Evolutionary conservation across 2,113 vertebrate genomes (phyloP).

Genomic region (Anhinga anhinga): DNA sequence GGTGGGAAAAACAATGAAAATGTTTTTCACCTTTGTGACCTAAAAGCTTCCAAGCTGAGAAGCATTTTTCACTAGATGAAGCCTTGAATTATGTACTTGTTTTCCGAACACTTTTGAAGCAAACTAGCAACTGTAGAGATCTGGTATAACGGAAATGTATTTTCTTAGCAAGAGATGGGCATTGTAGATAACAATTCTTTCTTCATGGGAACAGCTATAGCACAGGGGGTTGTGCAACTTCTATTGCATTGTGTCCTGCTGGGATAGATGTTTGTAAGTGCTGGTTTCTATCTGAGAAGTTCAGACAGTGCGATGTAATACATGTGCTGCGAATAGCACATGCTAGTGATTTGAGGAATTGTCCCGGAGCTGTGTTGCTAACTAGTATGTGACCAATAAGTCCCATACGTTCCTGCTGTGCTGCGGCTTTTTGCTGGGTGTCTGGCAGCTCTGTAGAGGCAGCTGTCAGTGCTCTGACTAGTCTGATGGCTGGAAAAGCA

Average conservation of each 20-base stretch:
- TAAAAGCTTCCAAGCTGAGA: neutral
- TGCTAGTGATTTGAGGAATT: neutral
- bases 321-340: neutral
- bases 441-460: neutral
- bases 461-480: neutral
- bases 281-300: neutral
- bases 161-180: neutral
- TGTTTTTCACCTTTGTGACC: neutral
- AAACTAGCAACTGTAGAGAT: neutral
- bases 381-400: neutral
- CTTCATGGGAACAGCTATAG: neutral
- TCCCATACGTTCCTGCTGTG: neutral
- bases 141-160: neutral
- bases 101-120: neutral
- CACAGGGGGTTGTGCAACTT: neutral
- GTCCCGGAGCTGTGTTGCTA: neutral
- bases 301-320: neutral
- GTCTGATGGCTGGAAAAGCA: neutral
- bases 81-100: neutral
- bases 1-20: neutral
- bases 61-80: neutral
- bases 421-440: neutral
- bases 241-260: neutral
- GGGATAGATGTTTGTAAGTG: neutral
- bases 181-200: neutral